Base-by-base conservation (phyloP, 2,797 vertebrate genomes). In the Otolemur crassicaudatus region DNA sequence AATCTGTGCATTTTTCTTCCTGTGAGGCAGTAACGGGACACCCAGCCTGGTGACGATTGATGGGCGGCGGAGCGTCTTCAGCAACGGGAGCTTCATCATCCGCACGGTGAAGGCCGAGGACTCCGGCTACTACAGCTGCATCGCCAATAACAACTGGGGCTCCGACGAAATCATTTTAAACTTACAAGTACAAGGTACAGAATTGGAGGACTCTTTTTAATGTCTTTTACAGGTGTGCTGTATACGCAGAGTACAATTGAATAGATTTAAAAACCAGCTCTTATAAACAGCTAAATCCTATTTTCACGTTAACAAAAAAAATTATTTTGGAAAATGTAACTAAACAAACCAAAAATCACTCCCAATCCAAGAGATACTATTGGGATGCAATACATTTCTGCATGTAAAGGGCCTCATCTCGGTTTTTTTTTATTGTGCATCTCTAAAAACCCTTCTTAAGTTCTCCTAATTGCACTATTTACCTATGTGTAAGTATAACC, bases 61-160 rank as follows among this genome's bases (percentile, higher is more conserved):
- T 75, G 99, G 99, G 85, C 99, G 99, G 5, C 99, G 99, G 81
- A 99, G 99, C 96, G 98, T 99, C 98, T 99, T 99, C 84, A 98
- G 98, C 98, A 99, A 99, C 0, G 99, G 99, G 65, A 99, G 99
- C 98, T 99, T 99, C 95, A 98, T 99, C 92, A 99, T 99, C 96
- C 99, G 99, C 87, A 99, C 99, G 0, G 99, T 99, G 95, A 99
- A 99, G 98, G 99, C 99, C 61, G 99, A 99, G 95, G 99, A 99
- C 97, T 99, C 99, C 8, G 99, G 99, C 90, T 99, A 99, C 97
- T 99, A 99, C 98, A 99, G 99, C 97, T 99, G 99, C 4, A 98
- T 99, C 69, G 99, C 99, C 98, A 99, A 99, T 96, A 99, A 99
- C 99, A 99, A 99, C 99, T 99, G 99, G 99, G 99, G 99, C 46